A percentile compares a stretch with the other conserved stretches of the same genome.
Conservation (phyloP, 2,113 vertebrate species). For the Hypanus sabinus region DNA sequence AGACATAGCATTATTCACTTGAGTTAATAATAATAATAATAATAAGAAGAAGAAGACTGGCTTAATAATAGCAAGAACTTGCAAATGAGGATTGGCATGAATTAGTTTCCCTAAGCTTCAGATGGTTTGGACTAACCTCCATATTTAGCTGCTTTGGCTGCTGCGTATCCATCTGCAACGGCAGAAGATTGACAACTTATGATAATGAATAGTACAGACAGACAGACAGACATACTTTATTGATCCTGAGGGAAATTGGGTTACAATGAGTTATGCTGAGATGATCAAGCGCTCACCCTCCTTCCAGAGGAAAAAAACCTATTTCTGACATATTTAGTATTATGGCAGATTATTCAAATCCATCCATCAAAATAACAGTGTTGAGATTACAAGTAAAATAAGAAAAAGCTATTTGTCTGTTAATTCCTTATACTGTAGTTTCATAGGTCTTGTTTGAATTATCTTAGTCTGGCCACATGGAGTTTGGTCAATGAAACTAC, state of each 20-base stretch:
- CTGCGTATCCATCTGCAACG: slow-evolving; percentile 20
- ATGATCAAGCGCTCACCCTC: no score
- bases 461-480: no score
- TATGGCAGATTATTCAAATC: neutral
- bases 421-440: neutral
- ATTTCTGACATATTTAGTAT: neutral
- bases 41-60: no score
- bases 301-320: neutral
- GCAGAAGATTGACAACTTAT: neutral
- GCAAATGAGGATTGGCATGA: no score
- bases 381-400: neutral
- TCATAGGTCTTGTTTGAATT: neutral
- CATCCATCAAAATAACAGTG: neutral
- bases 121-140: neutral
- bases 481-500: no score
- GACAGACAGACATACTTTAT: no score
- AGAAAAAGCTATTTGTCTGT: neutral
- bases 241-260: no score
- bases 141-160: slow-evolving; percentile 28
- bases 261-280: neutral
- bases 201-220: neutral
- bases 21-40: no score
- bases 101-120: no score
- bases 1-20: no score
- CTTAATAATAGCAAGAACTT: no score